phyloP scores from a whole-genome alignment of 2,888 invertebrate species.

The Lasioglossum pauxillum region DNA sequence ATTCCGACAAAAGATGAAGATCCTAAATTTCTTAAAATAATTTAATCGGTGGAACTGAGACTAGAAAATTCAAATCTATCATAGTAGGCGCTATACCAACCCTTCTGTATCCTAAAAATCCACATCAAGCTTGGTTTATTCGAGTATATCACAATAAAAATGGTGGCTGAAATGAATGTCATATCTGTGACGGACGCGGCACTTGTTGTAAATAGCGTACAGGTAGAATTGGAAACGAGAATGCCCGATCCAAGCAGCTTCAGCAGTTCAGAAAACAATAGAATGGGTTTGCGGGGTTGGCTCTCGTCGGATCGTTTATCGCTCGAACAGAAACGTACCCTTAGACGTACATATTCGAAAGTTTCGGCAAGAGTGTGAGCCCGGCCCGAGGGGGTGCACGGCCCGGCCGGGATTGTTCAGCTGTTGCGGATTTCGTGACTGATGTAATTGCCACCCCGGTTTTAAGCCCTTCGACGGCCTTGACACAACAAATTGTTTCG shows the following conservation, averaged over 20 bases:
- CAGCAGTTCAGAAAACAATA: neutral
- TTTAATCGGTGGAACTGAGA: too few species aligned
- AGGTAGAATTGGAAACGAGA: too few species aligned
- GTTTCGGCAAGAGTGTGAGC: slow-evolving; percentile 59
- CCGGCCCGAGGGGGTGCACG: slow-evolving; percentile 43
- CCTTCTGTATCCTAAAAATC: too few species aligned
- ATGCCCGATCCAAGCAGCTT: neutral
- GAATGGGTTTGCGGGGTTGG: neutral
- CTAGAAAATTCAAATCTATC: too few species aligned
- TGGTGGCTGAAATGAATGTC: too few species aligned
- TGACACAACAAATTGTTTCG: slow-evolving; percentile 85
- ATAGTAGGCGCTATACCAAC: too few species aligned
- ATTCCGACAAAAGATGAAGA: too few species aligned
- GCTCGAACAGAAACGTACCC: neutral
- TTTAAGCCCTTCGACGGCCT: slow-evolving; percentile 82
- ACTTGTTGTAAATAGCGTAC: too few species aligned
- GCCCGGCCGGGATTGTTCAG: slow-evolving; percentile 74
- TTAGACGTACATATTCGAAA: slow-evolving; percentile 46
- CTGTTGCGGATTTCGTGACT: slow-evolving; percentile 84
- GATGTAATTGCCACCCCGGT: slow-evolving; percentile 81
- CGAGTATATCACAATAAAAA: too few species aligned
- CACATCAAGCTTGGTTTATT: too few species aligned
- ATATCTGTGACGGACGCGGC: too few species aligned
- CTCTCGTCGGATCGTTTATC: neutral
- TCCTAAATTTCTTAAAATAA: too few species aligned